A percentile compares a stretch with the other conserved stretches of the same genome.
Evolutionary conservation across 2,888 invertebrate genomes (phyloP).

Genomic region (Sisyra terminalis): DNA sequence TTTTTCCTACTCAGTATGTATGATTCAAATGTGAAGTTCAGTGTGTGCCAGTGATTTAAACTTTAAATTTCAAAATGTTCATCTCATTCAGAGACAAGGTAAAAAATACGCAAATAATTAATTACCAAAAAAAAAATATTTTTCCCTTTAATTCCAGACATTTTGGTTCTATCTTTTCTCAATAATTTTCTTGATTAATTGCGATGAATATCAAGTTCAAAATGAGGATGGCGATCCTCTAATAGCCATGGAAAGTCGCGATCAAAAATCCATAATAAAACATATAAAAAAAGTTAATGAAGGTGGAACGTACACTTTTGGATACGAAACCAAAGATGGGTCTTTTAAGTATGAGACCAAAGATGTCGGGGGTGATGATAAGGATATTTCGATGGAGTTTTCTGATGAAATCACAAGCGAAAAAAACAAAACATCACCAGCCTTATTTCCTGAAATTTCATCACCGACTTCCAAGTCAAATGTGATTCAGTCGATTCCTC

Average conservation of each 20-base stretch:
- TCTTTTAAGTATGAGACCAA: slow-evolving; percentile 73
- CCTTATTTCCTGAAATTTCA: slow-evolving; percentile 26
- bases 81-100: no score
- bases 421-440: slow-evolving; percentile 30
- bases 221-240: slow-evolving; percentile 33
- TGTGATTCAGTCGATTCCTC: slow-evolving; percentile 47
- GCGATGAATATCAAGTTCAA: slow-evolving; percentile 5
- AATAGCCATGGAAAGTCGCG: slow-evolving; percentile 44
- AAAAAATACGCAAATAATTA: no score
- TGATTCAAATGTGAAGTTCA: no score
- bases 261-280: slow-evolving; percentile 61
- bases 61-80: no score
- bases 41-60: no score
- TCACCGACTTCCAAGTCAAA: slow-evolving; percentile 38
- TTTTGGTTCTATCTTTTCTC: no score
- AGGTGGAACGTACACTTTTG: slow-evolving; percentile 71
- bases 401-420: slow-evolving; percentile 30
- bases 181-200: no score
- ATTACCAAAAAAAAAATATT: no score
- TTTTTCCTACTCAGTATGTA: no score
- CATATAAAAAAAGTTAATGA: slow-evolving; percentile 66
- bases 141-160: no score
- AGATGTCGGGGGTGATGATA: slow-evolving; percentile 62
- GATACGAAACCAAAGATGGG: slow-evolving; percentile 73
- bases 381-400: slow-evolving; percentile 53